These are phyloP conservation scores for Menura novaehollandiae DNA, from an alignment of 2,113 vertebrate genomes.

Conservation along the genomic window DNA sequence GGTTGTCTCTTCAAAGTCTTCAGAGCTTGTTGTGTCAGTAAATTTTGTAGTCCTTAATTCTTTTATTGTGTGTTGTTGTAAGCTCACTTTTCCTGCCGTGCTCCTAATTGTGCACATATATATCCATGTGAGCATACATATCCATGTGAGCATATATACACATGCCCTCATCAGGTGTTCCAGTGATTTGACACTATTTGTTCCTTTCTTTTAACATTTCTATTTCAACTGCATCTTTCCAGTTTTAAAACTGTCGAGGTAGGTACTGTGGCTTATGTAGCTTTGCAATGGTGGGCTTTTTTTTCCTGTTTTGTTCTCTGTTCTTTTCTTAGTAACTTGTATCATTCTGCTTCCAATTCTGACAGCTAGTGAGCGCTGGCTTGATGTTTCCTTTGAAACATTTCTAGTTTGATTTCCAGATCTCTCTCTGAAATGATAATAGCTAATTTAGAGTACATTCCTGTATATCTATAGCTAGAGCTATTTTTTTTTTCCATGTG, in stretches of 20 bases:
- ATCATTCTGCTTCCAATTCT: background rate
- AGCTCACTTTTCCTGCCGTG: background rate
- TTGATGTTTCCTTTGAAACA: conserved; percentile 32
- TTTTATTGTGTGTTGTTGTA: background rate
- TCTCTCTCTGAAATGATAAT: background rate
- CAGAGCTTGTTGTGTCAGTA: background rate
- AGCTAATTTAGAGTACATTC: background rate
- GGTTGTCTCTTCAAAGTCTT: background rate
- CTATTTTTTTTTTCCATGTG: background rate
- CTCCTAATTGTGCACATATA: background rate
- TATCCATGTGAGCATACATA: background rate
- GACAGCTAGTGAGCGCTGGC: background rate
- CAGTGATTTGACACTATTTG: background rate
- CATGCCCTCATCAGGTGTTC: background rate
- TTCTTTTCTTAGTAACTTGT: conserved; percentile 11
- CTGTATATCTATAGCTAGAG: background rate
- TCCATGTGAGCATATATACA: background rate
- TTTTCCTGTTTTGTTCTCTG: background rate
- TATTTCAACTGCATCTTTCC: background rate
- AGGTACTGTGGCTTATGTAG: background rate
- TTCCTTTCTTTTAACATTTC: background rate
- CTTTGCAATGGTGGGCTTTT: background rate
- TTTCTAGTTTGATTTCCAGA: background rate
- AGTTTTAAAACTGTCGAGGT: background rate
- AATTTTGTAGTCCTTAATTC: background rate